These are phyloP conservation scores for Dermochelys coriacea DNA, from an alignment of 2,797 vertebrate species.

Conservation along the genomic window DNA sequence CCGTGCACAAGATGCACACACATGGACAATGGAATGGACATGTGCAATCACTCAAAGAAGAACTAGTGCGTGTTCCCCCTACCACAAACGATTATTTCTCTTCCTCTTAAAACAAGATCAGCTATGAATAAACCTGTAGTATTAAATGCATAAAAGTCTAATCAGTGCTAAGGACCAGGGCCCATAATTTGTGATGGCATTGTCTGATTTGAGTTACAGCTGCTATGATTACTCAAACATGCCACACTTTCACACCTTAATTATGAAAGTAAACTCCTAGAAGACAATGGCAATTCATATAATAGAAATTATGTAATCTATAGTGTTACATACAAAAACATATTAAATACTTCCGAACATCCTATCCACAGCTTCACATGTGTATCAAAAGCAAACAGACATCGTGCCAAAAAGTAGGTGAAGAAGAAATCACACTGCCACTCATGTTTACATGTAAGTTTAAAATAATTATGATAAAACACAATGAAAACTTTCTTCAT, in stretches of 20 bases:
- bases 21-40: neutral
- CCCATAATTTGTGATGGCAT: neutral
- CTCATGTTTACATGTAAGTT: neutral
- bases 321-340: neutral
- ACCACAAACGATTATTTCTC: neutral
- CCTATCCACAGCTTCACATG: neutral
- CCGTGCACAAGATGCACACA: neutral
- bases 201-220: neutral
- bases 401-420: neutral
- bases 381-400: neutral
- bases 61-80: neutral
- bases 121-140: neutral
- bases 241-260: neutral
- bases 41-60: neutral
- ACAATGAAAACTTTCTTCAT: neutral
- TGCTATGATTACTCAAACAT: neutral
- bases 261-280: neutral
- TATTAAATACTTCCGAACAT: neutral
- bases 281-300: neutral
- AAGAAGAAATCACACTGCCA: neutral
- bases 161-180: neutral
- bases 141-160: neutral
- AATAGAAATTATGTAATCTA: neutral
- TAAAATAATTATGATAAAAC: neutral
- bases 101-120: neutral